Base-by-base conservation (phyloP, 2,888 invertebrate species). In the Drosophila anomalipes region DNA sequence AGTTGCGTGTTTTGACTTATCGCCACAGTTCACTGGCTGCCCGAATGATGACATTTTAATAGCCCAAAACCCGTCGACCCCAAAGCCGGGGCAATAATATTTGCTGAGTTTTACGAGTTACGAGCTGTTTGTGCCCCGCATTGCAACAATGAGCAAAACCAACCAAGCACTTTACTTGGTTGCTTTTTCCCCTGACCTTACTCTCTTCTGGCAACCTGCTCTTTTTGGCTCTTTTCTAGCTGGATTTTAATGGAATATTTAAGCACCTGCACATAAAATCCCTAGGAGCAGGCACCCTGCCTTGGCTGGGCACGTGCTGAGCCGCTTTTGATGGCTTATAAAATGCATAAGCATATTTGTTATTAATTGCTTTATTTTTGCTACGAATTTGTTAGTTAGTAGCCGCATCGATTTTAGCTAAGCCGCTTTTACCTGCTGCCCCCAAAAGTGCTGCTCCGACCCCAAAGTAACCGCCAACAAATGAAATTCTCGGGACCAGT, bases 21-120 rank as follows among this genome's bases (percentile, higher is more conserved):
- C 75, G 83, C 41, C 51, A 51, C 56, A 41, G 35, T 41, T 44
- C 30, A 32, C 47, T 71, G 60, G 57, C 39, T 49, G 39, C 54
- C n/a, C 52, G 53, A 57, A 71, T 83, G 81, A 85, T 85, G 84
- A 87, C 84, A 87, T 85, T 85, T 85, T 85, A 85, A 85, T 87
- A 83, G 88, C 73, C 63, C 70, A 53, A 28, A 47, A 47, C 47
- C 26, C 47, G 16, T 47, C 47, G 16, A 74, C 65, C 71, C 83
- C 61, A 61, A 85, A 65, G 72, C 57, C 70, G 53, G 49, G 73
- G 84, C 87, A 74, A 84, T 84, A 86, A 86, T 81, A 84, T 86
- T 84, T 84, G 78, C 87, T 75, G 64, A 84, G 66, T 75, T 47
- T 47, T 47, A 47, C 47, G 47, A 47, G 82, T 81, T 79, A 84